Percentiles rank a stretch among this genome's conserved stretches.
Evolutionary conservation across 2,888 invertebrate genomes (phyloP).

Genomic region (Cataglyphis livida): DNA sequence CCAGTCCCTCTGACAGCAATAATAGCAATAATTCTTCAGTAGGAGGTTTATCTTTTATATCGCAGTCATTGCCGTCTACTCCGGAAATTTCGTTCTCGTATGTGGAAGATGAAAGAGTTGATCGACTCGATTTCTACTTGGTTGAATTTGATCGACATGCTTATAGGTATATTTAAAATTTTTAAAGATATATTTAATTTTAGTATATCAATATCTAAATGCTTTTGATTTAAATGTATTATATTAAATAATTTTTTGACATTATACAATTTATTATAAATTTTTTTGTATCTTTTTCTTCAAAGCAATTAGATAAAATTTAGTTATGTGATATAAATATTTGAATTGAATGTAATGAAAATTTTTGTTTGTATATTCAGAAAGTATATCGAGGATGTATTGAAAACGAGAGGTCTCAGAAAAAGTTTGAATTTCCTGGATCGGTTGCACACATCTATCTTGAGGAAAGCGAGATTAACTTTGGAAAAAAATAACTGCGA

Average conservation of each 20-base stretch:
- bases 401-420: slow-evolving; percentile 94
- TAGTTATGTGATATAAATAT: not conserved
- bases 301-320: not conserved
- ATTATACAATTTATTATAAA: slow-evolving; percentile 9
- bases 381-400: slow-evolving; percentile 94
- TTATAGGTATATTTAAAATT: slow-evolving; percentile 76
- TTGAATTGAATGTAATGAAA: not conserved
- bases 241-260: not conserved
- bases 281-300: slow-evolving; percentile 1
- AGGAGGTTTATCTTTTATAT: slow-evolving; percentile 72
- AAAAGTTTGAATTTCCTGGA: slow-evolving; percentile 93
- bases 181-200: not conserved
- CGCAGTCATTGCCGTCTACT: slow-evolving; percentile 76
- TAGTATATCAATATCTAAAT: not conserved
- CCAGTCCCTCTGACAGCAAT: slow-evolving; percentile 86
- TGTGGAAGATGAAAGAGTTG: slow-evolving; percentile 76
- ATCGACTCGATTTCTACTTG: slow-evolving; percentile 78
- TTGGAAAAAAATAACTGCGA: slow-evolving; percentile 86
- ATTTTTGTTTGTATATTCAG: slow-evolving; percentile 83
- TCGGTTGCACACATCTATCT: slow-evolving; percentile 89
- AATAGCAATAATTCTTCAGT: slow-evolving; percentile 82
- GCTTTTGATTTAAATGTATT: not conserved
- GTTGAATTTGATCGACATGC: slow-evolving; percentile 81
- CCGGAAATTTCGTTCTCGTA: slow-evolving; percentile 76
- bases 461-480: slow-evolving; percentile 91